Evolutionary conservation across 2,888 invertebrate genomes (phyloP), one percentile per base, ranked within the genome.

Genomic region (Euspilapteryx auroguttella): DNA sequence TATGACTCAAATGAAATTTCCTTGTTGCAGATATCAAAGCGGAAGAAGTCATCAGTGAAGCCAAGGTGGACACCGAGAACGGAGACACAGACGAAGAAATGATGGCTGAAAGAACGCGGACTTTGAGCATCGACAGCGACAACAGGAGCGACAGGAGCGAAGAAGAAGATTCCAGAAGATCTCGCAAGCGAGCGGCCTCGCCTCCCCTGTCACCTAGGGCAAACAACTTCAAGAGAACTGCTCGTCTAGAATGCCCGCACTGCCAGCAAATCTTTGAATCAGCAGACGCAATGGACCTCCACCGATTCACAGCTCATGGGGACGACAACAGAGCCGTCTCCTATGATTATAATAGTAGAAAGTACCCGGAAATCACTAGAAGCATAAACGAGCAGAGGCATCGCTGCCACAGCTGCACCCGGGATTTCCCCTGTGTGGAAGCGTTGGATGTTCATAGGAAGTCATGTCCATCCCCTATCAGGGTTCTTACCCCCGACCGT

Each of bases 341-440:
- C 52, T 80, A 82, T 38, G 87, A 90, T 2, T 87, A 86, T n/a
- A n/a, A n/a, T n/a, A n/a, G 82, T 33, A 81, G 82, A 39, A 91
- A 91, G 50, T 90, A 89, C 47, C 83, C 90, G 0, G 79, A 87
- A 29, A 87, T 91, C 37, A 86, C 89, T 0, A 80, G 86, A 36
- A 81, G 83, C 12, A 79, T 84, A 35, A 86, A 86, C 53, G 89
- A 90, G 45, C 79, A 80, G 37, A 80, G 83, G 32, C 58, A 49
- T 28, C 44, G 85, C 47, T 89, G 89, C 49, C 79, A 81, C 32
- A 80, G 83, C 38, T 87, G 87, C 47, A 71, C 78, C 11, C 68
- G 83, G 32, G 86, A 85, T n/a, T 89, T 89, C 41, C 85, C 87
- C 0, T 85, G 83, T 41, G 73, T 64, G 37, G 83, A 79, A 42